Conservation (phyloP, 2,797 vertebrate species). For the Tapera naevia region DNA sequence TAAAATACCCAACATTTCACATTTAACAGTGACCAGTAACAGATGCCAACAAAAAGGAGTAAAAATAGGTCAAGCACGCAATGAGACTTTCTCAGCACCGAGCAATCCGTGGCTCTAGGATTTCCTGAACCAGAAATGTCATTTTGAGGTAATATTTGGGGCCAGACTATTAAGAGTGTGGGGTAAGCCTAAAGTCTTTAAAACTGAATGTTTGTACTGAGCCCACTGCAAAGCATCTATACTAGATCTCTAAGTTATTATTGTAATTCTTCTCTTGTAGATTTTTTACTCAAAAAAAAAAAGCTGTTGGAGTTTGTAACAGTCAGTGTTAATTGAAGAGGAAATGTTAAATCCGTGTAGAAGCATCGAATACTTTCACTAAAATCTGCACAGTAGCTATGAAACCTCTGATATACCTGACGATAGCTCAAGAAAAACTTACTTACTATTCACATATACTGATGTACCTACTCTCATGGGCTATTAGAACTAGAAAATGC, state of each 20-base stretch:
- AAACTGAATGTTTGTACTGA: background rate
- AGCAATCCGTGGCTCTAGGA: background rate
- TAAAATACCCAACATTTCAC: background rate
- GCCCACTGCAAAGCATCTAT: conserved; percentile 10
- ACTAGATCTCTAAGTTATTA: conserved; percentile 45
- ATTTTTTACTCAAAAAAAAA: conserved; percentile 21
- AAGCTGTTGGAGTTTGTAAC: conserved; percentile 4
- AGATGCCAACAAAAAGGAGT: background rate
- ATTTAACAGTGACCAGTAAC: background rate
- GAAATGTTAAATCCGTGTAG: too few species aligned
- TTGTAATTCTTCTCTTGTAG: conserved; percentile 52
- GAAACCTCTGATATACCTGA: conserved; percentile 7
- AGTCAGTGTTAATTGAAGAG: background rate
- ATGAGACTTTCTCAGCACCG: background rate
- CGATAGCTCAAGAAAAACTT: background rate
- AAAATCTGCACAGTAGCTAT: conserved; percentile 38
- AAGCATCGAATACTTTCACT: conserved; percentile 49
- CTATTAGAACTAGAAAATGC: background rate
- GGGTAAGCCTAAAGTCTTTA: background rate
- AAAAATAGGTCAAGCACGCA: conserved; percentile 21
- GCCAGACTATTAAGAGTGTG: background rate
- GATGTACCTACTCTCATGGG: background rate
- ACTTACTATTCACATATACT: background rate
- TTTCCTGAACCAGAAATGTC: background rate
- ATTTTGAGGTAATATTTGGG: background rate